Percentiles rank a stretch among this genome's conserved stretches.
Evolutionary conservation across 2,888 invertebrate species (phyloP).

Genomic region (Eristalis pertinax): DNA sequence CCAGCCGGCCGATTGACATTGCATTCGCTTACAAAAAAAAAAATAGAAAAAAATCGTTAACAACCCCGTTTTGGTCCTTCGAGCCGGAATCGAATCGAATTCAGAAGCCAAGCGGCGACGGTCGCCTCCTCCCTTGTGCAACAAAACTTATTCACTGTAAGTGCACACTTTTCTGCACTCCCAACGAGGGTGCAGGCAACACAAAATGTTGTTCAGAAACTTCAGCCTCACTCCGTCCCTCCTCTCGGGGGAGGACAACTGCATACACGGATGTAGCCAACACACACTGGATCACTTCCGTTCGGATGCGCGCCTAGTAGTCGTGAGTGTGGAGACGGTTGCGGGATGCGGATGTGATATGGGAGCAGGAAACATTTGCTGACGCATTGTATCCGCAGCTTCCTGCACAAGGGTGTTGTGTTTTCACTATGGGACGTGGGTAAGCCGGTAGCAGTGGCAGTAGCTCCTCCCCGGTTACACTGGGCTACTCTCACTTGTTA

Average conservation of each 20-base stretch:
- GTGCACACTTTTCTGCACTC: neutral
- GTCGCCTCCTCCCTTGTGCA: neutral
- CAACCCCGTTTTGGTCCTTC: slow-evolving; percentile 17
- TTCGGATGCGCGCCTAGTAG: slow-evolving; percentile 56
- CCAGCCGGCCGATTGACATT: neutral
- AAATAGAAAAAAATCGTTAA: too few species aligned
- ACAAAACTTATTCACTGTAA: neutral
- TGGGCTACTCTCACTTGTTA: slow-evolving; percentile 50
- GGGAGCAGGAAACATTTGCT: slow-evolving; percentile 68
- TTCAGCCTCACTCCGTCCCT: neutral
- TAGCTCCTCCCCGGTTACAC: neutral
- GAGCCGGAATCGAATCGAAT: slow-evolving; percentile 48
- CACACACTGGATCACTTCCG: slow-evolving; percentile 45
- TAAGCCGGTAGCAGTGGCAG: neutral
- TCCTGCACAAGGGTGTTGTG: slow-evolving; percentile 41
- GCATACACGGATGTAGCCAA: slow-evolving; percentile 4
- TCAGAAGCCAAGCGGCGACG: slow-evolving; percentile 28
- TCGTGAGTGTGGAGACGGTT: neutral
- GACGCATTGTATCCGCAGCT: slow-evolving; percentile 66
- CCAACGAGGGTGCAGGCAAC: neutral
- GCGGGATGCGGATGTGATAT: slow-evolving; percentile 56
- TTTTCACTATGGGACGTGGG: slow-evolving; percentile 41
- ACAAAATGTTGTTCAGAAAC: neutral
- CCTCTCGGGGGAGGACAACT: slow-evolving; percentile 15
- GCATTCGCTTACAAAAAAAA: neutral